These are phyloP conservation scores for Lepus oiostolus DNA, from an alignment of 2,797 vertebrate species.

Conservation along the genomic window DNA sequence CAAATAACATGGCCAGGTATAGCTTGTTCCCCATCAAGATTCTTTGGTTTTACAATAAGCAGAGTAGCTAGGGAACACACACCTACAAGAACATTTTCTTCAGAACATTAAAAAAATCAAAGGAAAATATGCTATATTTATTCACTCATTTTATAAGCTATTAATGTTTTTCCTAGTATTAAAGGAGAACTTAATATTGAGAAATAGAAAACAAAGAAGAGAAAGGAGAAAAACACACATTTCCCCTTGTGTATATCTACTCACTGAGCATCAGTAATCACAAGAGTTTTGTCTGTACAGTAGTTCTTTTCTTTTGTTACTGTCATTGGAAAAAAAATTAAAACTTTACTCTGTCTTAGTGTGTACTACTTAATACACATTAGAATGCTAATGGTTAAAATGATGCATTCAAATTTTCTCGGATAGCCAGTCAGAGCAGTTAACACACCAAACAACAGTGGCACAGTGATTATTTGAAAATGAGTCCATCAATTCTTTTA, in stretches of 20 bases:
- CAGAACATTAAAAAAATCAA: not conserved
- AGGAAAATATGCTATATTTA: not conserved
- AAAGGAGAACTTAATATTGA: not conserved
- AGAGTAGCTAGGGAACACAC: not conserved
- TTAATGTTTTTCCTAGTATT: not conserved
- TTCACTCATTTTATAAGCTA: not conserved
- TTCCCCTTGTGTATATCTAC: not conserved
- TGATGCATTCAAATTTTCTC: not conserved
- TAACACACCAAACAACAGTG: not conserved
- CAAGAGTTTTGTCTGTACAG: not conserved
- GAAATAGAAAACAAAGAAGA: not conserved
- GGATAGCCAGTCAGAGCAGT: not conserved
- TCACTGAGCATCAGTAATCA: not conserved
- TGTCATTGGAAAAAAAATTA: not conserved
- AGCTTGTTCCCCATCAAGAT: not conserved
- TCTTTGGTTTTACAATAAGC: not conserved
- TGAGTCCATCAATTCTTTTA: not conserved
- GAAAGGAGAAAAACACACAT: not conserved
- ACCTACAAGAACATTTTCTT: not conserved
- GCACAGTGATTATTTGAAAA: not conserved
- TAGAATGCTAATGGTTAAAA: not conserved
- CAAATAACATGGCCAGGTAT: not conserved
- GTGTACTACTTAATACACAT: not conserved
- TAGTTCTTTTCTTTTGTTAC: not conserved
- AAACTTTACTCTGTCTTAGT: not conserved